A percentile compares a stretch with the other conserved stretches of the same genome.
These are phyloP conservation scores for Erpetoichthys calabaricus DNA, from an alignment of 2,797 vertebrate genomes.

Conservation along the genomic window DNA sequence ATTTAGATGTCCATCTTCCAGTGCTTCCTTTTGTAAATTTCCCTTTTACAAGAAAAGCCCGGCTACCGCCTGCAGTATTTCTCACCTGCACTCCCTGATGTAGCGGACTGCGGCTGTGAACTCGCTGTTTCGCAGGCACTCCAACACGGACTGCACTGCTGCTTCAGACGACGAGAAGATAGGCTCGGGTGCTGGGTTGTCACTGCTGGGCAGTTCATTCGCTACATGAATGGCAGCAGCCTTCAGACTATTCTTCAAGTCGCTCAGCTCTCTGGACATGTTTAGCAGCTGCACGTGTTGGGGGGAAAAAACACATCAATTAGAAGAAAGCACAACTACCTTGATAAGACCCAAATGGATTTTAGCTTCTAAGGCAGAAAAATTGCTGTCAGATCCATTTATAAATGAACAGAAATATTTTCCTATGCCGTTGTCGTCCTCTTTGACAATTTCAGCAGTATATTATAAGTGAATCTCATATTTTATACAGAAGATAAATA, in stretches of 20 bases:
- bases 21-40: too few relatives aligned
- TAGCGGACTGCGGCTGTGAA: conserved; percentile 78
- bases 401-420: too few relatives aligned
- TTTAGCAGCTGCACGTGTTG: conserved; percentile 67
- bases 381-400: too few relatives aligned
- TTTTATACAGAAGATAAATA: too few relatives aligned
- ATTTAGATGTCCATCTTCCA: too few relatives aligned
- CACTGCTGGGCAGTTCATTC: conserved; percentile 56
- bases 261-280: conserved; percentile 91
- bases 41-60: too few relatives aligned
- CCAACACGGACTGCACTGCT: conserved; percentile 87
- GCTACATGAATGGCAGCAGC: conserved; percentile 73
- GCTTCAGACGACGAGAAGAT: conserved; percentile 75
- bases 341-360: not conserved
- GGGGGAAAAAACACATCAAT: not conserved
- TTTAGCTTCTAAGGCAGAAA: too few relatives aligned
- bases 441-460: too few relatives aligned
- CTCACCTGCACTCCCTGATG: conserved; percentile 89
- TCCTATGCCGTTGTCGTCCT: too few relatives aligned
- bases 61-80: too few relatives aligned
- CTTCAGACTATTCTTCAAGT: conserved; percentile 77
- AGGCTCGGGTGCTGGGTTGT: conserved; percentile 54
- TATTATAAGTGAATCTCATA: too few relatives aligned
- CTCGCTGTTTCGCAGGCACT: conserved; percentile 85
- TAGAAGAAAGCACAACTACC: not conserved